Base-by-base conservation (phyloP, 2,888 invertebrate species). In the Oligia strigilis region DNA sequence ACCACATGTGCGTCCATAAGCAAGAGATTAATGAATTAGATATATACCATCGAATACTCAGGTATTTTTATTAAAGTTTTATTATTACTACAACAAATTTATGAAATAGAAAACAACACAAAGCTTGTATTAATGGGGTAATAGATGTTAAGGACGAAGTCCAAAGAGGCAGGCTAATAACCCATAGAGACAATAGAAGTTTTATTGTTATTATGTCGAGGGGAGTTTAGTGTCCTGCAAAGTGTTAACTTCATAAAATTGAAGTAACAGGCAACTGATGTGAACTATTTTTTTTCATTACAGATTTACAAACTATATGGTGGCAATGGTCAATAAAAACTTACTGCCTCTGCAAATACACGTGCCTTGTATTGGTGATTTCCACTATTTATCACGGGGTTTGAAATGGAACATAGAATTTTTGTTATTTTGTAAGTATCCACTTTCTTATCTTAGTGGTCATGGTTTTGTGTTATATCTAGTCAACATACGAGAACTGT, bases 1-100 rank as follows among this genome's bases (percentile, higher is more conserved):
- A 99, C 90, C 99, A 99, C 93, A 99, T 99, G 98, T 99, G 99
- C 94, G 99, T 99, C 89, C 99, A 99, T 93, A 99, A 99, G 93
- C 98, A 98, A 91, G 99, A 99, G 93, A 98, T 99, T 86, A 99
- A 99, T 29, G 99, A 99, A 95, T 97, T 99, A 93, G 99, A 99
- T 96, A 99, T 99, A 93, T 99, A 99, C 94, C 99, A 99, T 96
- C 97, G 99, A 92, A 99, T 99, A 95, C 98, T 99, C 92, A 97
- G 99, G 97, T 98, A 62, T 36, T 49, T 60, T 67, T 29, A 60
- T 17, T 36, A 11, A n/a, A 40, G 0, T 2, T 29, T n/a, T n/a
- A 19, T 43, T 17, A n/a, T 11, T n/a, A 17, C 5, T 78, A 9
- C 17, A 23, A 13, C 40, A 70, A 23, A 69, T 52, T 49, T 17